A percentile compares a stretch with the other conserved stretches of the same genome.
phyloP scores from a whole-genome alignment of 2,797 vertebrate genomes.

The Echeneis naucrates region DNA sequence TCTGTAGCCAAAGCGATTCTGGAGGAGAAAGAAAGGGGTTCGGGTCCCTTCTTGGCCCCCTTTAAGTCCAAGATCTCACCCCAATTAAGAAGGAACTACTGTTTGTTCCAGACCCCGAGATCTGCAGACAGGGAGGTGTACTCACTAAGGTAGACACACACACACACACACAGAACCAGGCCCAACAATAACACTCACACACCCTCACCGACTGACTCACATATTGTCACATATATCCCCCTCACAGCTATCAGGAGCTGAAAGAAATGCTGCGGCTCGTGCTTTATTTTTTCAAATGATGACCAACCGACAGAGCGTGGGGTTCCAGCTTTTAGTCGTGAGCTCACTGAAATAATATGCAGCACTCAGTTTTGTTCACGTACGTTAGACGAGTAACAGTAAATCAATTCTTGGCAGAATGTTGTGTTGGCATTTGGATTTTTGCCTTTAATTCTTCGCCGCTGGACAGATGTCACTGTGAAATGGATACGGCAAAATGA shows the following conservation, averaged over 20 bases:
- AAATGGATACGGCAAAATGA: constrained; percentile 78
- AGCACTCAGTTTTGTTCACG: constrained; percentile 40
- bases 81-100: constrained; percentile 87
- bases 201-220: constrained; percentile 17
- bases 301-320: constrained; percentile 49
- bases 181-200: constrained; percentile 12
- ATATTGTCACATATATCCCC: constrained; percentile 36
- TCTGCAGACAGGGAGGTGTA: constrained; percentile 74
- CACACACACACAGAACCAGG: constrained; percentile 25
- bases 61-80: constrained; percentile 85
- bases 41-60: constrained; percentile 80
- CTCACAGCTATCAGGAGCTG: constrained; percentile 7
- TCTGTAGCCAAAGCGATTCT: constrained; percentile 85
- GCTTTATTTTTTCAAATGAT: constrained; percentile 39
- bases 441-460: constrained; percentile 66
- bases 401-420: constrained; percentile 78
- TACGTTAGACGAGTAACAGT: constrained; percentile 73
- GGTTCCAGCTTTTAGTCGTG: constrained; percentile 52
- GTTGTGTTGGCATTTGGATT: constrained; percentile 75
- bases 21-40: constrained; percentile 84
- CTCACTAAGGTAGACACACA: constrained; percentile 44
- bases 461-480: constrained; percentile 80
- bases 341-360: constrained; percentile 68
- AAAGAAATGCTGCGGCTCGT: constrained; percentile 10
- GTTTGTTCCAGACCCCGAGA: constrained; percentile 82